Base-by-base conservation (phyloP, 1,140 invertebrate genomes). In the Tenebrio molitor region DNA sequence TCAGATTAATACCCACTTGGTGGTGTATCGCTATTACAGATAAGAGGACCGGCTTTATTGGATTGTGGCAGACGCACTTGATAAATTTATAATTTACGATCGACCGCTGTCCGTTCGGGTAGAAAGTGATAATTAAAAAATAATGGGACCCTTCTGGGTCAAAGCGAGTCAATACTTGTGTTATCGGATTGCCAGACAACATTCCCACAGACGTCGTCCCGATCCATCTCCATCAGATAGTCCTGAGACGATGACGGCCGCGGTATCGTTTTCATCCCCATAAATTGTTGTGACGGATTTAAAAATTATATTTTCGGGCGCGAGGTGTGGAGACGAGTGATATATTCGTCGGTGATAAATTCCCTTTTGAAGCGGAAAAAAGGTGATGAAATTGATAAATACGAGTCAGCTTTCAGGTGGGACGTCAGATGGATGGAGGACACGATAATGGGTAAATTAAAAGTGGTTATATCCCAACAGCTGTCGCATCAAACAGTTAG, bases 261-360 rank as follows among this genome's bases (percentile, higher is more conserved):
- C 46, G 12, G 10, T 23, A 58, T 39, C 36, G 12, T n/a, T 39
- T 39, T 39, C 36, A 39, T 12, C 36, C 36, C 12, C 36, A 39
- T 58, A 58, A 58, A 58, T 58, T 33, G 50, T 58, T 58, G 50
- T 58, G 50, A 33, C 50, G 50, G 50, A 58, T 58, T 58, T 58
- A 58, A 58, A 58, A 58, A 58, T 58, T 58, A 58, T 58, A 58
- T 58, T 58, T 58, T 34, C 12, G 50, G 50, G 8, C n/a, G 21
- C 29, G 15, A 33, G 7, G 23, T 58, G 50, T 58, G 50, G 23
- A 58, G 14, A 58, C 21, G n/a, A 58, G 12, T 58, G 50, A 58
- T 58, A 58, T 29, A 58, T 58, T 29, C 12, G 50, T 25, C 1
- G 23, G 23, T 15, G 10, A 58, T 58, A 58, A 58, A 58, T 58